Evolutionary conservation across 2,797 vertebrate genomes (phyloP), one percentile per base, ranked within the genome.

Genomic region (Tapera naevia): DNA sequence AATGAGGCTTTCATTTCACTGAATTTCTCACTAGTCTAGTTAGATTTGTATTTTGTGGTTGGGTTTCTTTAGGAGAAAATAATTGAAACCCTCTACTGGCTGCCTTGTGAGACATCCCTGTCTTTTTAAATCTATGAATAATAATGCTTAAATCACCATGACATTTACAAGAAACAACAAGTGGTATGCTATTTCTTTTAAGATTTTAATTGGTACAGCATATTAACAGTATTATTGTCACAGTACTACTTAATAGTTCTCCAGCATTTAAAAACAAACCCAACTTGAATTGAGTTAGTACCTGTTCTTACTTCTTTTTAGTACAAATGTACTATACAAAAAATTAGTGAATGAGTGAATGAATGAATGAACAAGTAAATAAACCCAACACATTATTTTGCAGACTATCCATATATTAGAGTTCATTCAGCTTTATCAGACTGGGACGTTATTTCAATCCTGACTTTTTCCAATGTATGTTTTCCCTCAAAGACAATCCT

Each of bases 141-240:
- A 92, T 53, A 96, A 94, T 95, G 70, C 60, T 96, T 96, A 97
- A 97, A 97, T 95, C 89, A 92, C 84, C 57, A 83, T 30, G 67
- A 91, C 74, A 96, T 96, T 97, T 97, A 96, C 74, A 97, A 94
- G 87, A 96, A 94, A 92, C 94, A 96, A 75, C 95, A 96, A 96
- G 74, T 93, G 62, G 22, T 95, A 96, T 92, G 91, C 93, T 97
- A 94, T 95, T 96, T 97, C 97, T 97, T 94, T 94, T 76, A 90
- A 93, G 83, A 88, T 41, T 97, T 96, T 95, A 96, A 95, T 95
- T 97, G 86, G 35, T 87, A 97, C 35, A 80, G 82, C 95, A 90
- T 97, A 93, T 96, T 96, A 97, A 88, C 53, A 90, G 23, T 41
- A 64, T n/a, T 91, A 24, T 73, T 83, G 74, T 86, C 88, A 94